Percentiles rank a stretch among this genome's conserved stretches.
Conservation (phyloP, 2,113 vertebrate species). For the Gadus macrocephalus region DNA sequence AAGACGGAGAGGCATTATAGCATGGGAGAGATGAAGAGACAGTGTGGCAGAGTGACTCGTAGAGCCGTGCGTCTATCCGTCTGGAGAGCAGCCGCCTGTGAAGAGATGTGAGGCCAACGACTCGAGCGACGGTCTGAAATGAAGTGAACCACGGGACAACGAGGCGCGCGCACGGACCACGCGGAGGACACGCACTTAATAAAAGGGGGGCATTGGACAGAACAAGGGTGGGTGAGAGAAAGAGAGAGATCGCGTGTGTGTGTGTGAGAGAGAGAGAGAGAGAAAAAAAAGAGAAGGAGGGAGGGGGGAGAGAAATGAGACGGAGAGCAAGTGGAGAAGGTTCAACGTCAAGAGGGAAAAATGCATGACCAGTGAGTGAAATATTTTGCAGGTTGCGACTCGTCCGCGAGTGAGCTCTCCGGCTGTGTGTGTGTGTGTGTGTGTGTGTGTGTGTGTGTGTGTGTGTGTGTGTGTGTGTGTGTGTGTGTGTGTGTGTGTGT, state of each 20-base stretch:
- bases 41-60: not conserved
- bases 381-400: constrained; percentile 63
- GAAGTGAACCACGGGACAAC: constrained; percentile 1
- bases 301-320: constrained; percentile 15
- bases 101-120: not conserved
- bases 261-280: constrained; percentile 17
- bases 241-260: constrained; percentile 1
- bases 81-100: not conserved
- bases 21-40: not conserved
- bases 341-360: constrained; percentile 59
- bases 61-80: constrained; percentile 1
- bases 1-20: not conserved
- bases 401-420: constrained; percentile 44
- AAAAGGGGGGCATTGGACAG: constrained; percentile 28
- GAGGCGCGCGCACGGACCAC: not conserved
- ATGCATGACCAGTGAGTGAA: constrained; percentile 67
- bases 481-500: constrained; percentile 3
- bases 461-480: constrained; percentile 4
- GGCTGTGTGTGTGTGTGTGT: constrained; percentile 13
- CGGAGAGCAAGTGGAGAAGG: constrained; percentile 40
- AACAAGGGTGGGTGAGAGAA: constrained; percentile 26
- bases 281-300: constrained; percentile 30
- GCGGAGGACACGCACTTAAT: constrained; percentile 40
- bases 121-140: not conserved
- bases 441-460: constrained; percentile 10